Evolutionary conservation across 2,888 invertebrate genomes (phyloP).

Genomic region (Listrodromus nycthemerus): DNA sequence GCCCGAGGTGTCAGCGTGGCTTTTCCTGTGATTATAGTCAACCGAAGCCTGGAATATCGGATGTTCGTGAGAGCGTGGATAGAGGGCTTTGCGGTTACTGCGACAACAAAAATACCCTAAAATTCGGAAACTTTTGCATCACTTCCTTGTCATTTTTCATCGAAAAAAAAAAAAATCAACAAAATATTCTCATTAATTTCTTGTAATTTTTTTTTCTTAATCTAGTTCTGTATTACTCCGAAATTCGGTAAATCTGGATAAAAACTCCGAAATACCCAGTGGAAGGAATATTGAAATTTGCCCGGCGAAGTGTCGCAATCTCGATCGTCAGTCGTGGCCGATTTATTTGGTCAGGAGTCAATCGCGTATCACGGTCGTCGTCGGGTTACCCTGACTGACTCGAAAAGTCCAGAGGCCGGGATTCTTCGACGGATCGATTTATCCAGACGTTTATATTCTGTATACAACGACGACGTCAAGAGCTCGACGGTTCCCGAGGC

Average conservation of each 20-base stretch:
- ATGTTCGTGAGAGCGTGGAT: not conserved
- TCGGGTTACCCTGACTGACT: conserved; percentile 30
- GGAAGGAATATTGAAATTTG: not conserved
- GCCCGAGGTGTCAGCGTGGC: conserved; percentile 43
- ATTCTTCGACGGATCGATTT: conserved; percentile 45
- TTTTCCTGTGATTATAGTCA: conserved; percentile 49
- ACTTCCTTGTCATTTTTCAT: too few species aligned
- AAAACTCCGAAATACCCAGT: not conserved
- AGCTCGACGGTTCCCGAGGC: conserved; percentile 33
- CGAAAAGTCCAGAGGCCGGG: not conserved
- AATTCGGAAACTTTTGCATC: too few species aligned
- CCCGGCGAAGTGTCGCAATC: not conserved
- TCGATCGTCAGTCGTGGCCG: conserved; percentile 11
- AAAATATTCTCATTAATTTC: too few species aligned
- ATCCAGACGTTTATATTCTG: conserved; percentile 24
- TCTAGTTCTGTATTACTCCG: too few species aligned
- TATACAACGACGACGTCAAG: conserved; percentile 32
- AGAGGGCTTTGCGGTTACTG: not conserved
- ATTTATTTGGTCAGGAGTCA: conserved; percentile 21
- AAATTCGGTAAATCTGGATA: not conserved
- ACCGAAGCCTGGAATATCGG: conserved; percentile 2
- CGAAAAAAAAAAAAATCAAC: too few species aligned
- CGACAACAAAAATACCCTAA: not conserved
- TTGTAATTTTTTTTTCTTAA: too few species aligned
- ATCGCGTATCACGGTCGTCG: conserved; percentile 48